Evolutionary conservation across 2,113 vertebrate species (phyloP), one percentile per base, ranked within the genome.

Genomic region (rabbit (Oryctolagus cuniculus)): DNA sequence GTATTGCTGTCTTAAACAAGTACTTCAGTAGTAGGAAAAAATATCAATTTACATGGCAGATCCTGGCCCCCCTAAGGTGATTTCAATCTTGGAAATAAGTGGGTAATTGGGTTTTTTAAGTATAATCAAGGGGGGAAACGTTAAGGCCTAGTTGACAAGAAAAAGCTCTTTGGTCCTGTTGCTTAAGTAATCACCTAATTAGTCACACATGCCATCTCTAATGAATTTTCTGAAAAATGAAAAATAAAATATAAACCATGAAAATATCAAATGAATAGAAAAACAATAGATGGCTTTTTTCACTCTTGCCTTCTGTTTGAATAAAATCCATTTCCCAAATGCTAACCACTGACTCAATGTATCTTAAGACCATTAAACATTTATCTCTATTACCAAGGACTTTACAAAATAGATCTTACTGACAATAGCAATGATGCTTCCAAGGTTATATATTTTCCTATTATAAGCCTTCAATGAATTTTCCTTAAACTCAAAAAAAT

Each of bases 401-500:
- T 77, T 94, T 31, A 92, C 36, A 75, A 94, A 94, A 44, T 63
- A 95, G 79, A 81, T 31, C n/a, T 84, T 53, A 73, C 8, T 93
- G 53, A 88, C 21, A 79, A 86, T 19, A 44, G 7, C 44, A 6
- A 83, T 34, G 12, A 31, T 88, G 21, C 44, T 90, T 90, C 19
- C 34, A 85, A 90, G 13, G 29, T 66, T 72, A 61, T 63, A 87
- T 49, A 24, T 19, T 92, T 87, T 96, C 69, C 53, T 61, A 16
- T 77, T 81, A 87, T 87, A 96, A 93, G 16, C 31, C 27, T 89
- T 64, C 44, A 88, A 79, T 53, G 3, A 93, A 75, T 34, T 58
- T 86, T 82, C 73, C 69, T 94, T 86, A 74, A 88, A 88, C 24
- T 64, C 25, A 61, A 89, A 77, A 96, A 72, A 97, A 82, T 38